These are phyloP conservation scores for Dicrostonyx torquatus DNA, from an alignment of 2,797 vertebrate genomes.

Conservation along the genomic window DNA sequence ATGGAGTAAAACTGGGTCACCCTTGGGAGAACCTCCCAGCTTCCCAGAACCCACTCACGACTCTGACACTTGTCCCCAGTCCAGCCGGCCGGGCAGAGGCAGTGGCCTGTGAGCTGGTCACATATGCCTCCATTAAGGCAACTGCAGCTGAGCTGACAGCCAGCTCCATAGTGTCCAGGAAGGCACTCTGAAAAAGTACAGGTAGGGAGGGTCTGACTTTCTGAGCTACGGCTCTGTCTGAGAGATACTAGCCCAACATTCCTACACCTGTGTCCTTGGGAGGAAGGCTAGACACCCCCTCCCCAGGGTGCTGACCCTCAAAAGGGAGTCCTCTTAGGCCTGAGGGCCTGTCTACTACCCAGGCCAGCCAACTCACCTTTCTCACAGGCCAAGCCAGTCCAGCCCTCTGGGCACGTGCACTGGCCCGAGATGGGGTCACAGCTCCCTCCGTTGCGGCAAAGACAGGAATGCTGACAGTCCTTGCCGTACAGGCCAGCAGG, in stretches of 20 bases:
- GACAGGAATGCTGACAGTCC: conserved; percentile 90
- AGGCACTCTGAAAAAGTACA: conserved; percentile 87
- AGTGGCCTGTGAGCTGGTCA: conserved; percentile 87
- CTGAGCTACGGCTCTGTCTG: background rate
- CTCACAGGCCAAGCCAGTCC: conserved; percentile 93
- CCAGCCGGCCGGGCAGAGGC: conserved; percentile 92
- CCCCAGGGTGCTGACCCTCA: background rate
- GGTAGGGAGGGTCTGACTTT: accelerated
- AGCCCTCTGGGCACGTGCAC: conserved; percentile 90
- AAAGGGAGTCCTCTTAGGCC: background rate
- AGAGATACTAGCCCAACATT: background rate
- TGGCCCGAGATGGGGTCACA: conserved; percentile 89
- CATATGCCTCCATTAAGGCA: conserved; percentile 91
- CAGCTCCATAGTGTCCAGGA: conserved; percentile 84
- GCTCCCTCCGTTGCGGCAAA: conserved; percentile 91
- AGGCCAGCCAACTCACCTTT: conserved; percentile 86
- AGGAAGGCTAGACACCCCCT: background rate
- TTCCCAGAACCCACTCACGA: conserved; percentile 83
- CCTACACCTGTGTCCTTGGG: background rate
- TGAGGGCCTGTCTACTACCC: accelerated
- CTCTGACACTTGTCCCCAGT: conserved; percentile 89
- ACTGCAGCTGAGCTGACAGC: conserved; percentile 88
- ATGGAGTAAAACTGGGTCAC: too few species aligned
- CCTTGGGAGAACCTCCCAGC: background rate
- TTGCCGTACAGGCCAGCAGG: conserved; percentile 88